phyloP scores from a whole-genome alignment of 2,113 vertebrate species.

The Dunckerocampus dactyliophorus region DNA sequence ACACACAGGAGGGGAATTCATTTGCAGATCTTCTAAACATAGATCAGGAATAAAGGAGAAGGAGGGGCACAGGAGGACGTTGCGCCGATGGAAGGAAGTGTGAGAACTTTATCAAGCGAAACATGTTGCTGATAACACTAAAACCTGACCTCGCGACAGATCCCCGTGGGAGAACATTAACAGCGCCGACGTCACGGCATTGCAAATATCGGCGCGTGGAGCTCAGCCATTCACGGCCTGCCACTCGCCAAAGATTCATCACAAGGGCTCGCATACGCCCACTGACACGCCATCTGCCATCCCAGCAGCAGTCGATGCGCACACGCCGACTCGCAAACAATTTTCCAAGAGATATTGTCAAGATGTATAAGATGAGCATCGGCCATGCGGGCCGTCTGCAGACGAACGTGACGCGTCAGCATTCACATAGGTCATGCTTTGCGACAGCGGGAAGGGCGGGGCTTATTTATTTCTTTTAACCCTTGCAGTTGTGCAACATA shows the following conservation, averaged over 20 bases:
- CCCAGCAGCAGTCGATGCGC: slow-evolving; percentile 29
- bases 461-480: neutral
- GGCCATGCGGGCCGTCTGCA: slow-evolving; percentile 9
- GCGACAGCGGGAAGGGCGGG: neutral
- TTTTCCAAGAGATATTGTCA: slow-evolving; percentile 48
- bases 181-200: slow-evolving; percentile 39
- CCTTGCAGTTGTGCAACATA: neutral
- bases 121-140: neutral
- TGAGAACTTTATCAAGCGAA: slow-evolving; percentile 16
- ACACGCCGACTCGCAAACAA: slow-evolving; percentile 27
- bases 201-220: slow-evolving; percentile 47
- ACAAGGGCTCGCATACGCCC: slow-evolving; percentile 59
- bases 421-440: slow-evolving; percentile 13
- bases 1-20: slow-evolving; percentile 15
- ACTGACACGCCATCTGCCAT: slow-evolving; percentile 60
- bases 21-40: slow-evolving; percentile 55
- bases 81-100: slow-evolving; percentile 37
- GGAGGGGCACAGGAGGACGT: slow-evolving; percentile 12
- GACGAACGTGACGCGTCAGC: slow-evolving; percentile 35
- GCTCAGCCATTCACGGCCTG: slow-evolving; percentile 42
- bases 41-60: slow-evolving; percentile 23
- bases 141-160: slow-evolving; percentile 37
- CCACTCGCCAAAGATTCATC: slow-evolving; percentile 42
- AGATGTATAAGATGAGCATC: slow-evolving; percentile 38
- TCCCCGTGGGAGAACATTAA: slow-evolving; percentile 11